Evolutionary conservation across 2,113 vertebrate species (phyloP).

Genomic region (Scomber japonicus): DNA sequence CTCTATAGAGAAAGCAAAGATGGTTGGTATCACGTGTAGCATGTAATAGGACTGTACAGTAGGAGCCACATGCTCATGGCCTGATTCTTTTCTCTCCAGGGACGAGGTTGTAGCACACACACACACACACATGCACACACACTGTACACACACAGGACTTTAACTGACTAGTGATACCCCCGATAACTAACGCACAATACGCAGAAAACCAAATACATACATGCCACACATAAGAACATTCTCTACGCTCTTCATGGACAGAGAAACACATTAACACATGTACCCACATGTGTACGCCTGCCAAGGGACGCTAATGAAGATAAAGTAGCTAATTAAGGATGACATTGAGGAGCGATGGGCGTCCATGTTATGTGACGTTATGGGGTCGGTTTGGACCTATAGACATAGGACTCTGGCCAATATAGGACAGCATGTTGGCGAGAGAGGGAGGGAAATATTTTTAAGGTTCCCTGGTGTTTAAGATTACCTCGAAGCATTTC

Average conservation of each 20-base stretch:
- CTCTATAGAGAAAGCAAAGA: constrained; percentile 27
- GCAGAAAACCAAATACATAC: background rate
- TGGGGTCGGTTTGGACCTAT: constrained; percentile 63
- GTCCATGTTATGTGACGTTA: constrained; percentile 73
- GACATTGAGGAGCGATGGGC: constrained; percentile 66
- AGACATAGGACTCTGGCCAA: constrained; percentile 32
- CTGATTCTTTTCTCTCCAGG: constrained; percentile 64
- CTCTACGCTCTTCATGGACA: background rate
- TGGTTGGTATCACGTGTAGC: constrained; percentile 36
- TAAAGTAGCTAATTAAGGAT: constrained; percentile 79
- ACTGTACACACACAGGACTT: background rate
- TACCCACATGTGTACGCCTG: constrained; percentile 17
- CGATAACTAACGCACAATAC: background rate
- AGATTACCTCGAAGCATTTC: constrained; percentile 18
- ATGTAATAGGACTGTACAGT: constrained; percentile 18
- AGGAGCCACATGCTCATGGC: constrained; percentile 45
- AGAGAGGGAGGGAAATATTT: constrained; percentile 7
- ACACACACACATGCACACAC: background rate
- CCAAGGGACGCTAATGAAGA: constrained; percentile 77
- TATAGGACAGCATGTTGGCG: constrained; percentile 25
- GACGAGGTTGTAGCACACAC: constrained; percentile 16
- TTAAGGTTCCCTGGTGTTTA: constrained; percentile 6
- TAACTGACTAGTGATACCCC: background rate
- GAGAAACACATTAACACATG: background rate
- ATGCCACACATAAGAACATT: background rate